Conservation (phyloP, 2,113 vertebrate species). For the Rhabdomys dilectus region DNA sequence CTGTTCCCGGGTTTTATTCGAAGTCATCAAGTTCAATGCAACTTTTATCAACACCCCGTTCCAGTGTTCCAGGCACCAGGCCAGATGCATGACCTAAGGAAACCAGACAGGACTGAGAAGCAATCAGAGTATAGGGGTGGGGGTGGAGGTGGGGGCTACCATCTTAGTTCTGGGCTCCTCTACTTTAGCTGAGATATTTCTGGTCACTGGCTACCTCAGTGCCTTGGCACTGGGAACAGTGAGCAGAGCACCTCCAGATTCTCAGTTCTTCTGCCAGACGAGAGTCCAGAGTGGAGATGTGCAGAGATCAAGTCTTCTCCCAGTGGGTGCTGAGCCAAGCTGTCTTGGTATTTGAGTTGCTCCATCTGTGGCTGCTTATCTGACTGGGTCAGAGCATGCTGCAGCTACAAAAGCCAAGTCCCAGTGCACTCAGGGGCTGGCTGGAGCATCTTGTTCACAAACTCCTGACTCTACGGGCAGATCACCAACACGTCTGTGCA, state of each 20-base stretch:
- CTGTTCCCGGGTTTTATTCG: neutral
- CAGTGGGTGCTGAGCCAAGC: neutral
- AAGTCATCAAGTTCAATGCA: neutral
- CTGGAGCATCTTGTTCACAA: neutral
- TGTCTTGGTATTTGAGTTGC: neutral
- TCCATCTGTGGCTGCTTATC: slow-evolving; percentile 30
- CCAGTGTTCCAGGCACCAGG: neutral
- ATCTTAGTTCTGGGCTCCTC: neutral
- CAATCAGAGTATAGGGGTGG: neutral
- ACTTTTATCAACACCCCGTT: neutral
- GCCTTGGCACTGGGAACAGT: neutral
- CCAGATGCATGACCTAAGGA: neutral
- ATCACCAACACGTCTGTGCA: neutral
- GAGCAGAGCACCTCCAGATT: neutral
- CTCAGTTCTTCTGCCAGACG: neutral
- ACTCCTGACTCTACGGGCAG: neutral
- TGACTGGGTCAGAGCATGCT: neutral
- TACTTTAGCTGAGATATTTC: slow-evolving; percentile 18
- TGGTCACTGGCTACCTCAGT: neutral
- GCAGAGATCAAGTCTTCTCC: neutral
- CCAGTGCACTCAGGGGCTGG: neutral
- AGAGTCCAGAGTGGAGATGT: neutral
- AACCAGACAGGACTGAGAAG: neutral
- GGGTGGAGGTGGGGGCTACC: neutral
- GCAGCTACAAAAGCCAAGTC: neutral